Base-by-base conservation (phyloP, 1,140 invertebrate species). In the Drosophila mayri region DNA sequence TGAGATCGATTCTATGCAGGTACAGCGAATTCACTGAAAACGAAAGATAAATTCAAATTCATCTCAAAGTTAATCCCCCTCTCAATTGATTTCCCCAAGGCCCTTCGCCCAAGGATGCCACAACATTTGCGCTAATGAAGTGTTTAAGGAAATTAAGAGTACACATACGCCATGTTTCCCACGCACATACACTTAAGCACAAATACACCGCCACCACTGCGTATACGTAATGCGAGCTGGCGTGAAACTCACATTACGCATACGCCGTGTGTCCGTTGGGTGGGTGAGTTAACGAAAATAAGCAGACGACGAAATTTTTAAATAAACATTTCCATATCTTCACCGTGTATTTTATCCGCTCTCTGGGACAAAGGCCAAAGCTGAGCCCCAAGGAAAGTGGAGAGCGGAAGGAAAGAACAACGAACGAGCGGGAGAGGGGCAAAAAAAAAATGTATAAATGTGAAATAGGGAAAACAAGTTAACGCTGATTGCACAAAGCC, bases 381-480 rank as follows among this genome's bases (percentile, higher is more conserved):
- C 14, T 18, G 55, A 43, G 20, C 28, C 44, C 44, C 30, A 14
- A 14, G 46, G 41, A 47, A 22, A 63, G 43, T 9, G 25, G 32
- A 61, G 16, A 52, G 35, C 30, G 54, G 37, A 65, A 43, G 40
- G 44, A 67, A 87, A 54, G 52, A 78, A 75, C 60, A 66, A 87
- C 62, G 60, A 86, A 57, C 37, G 58, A 50, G n/a, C 46, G 44
- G 63, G 55, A 12, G 28, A 16, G 44, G 25, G 25, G 25, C 4
- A 4, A 25, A 8, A 30, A 30, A 62, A 64, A 66, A 44, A 49
- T 28, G 46, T 59, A 64, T 70, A 87, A 83, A 83, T 76, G 73
- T 73, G 84, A 77, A 87, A 87, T 83, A 88, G 84, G 84, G 84
- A 84, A 88, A 88, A 88, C 84, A 88, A 88, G 84, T 88, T 88